Percentiles rank a stretch among this genome's conserved stretches.
Evolutionary conservation across 2,113 vertebrate species (phyloP).

Genomic region (Alethe castanea): DNA sequence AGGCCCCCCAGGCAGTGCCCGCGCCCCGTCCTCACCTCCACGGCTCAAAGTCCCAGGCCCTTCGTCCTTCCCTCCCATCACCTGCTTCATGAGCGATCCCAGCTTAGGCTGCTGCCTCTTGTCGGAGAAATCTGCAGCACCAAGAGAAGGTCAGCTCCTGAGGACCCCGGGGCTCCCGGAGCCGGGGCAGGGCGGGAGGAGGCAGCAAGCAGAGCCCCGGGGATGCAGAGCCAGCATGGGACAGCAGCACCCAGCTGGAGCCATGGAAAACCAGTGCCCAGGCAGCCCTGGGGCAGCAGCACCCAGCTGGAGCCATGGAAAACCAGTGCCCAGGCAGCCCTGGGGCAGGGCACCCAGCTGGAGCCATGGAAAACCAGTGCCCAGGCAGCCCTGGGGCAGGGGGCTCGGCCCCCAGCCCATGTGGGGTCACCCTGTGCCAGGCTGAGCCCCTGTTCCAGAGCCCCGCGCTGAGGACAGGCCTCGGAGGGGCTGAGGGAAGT

Average conservation of each 20-base stretch:
- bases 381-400: background rate
- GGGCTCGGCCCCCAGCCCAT: background rate
- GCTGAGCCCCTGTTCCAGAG: background rate
- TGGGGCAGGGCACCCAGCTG: no score
- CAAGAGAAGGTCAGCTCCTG: slow-evolving; percentile 52
- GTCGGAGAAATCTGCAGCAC: slow-evolving; percentile 84
- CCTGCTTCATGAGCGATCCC: slow-evolving; percentile 90
- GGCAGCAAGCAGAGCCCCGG: background rate
- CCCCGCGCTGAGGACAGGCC: rapidly evolving
- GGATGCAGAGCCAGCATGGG: background rate
- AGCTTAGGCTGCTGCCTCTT: slow-evolving; percentile 89
- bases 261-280: no score
- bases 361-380: background rate
- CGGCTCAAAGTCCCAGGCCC: slow-evolving; percentile 78
- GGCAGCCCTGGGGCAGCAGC: no score
- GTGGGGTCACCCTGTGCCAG: background rate
- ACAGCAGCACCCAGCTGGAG: background rate
- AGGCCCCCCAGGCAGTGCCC: background rate
- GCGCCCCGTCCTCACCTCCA: slow-evolving; percentile 72
- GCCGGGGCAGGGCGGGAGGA: background rate
- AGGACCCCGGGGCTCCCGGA: background rate
- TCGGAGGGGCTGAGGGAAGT: rapidly evolving
- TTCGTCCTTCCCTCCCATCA: slow-evolving; percentile 87
- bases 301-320: no score
- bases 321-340: no score